Conservation (phyloP, 92 coral and sea anemone genomes). For the Palythoa caribaeorum region DNA sequence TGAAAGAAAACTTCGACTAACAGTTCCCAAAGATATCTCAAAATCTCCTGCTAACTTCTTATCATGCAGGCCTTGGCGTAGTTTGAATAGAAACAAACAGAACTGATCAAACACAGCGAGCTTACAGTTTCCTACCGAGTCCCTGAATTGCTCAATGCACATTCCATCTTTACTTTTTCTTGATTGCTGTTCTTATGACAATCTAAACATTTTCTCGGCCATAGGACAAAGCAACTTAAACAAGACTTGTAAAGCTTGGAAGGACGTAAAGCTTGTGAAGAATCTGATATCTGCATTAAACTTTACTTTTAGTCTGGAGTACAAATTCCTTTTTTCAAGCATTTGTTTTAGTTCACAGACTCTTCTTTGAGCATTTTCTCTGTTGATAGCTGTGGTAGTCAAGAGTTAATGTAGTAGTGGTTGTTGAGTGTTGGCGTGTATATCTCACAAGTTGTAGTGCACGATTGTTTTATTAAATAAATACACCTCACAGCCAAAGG, state of each 20-base stretch:
- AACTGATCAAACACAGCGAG: conserved; percentile 5
- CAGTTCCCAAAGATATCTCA: not conserved
- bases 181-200: not conserved
- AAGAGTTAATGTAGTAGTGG: no score
- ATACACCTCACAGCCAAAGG: no score
- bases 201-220: conserved; percentile 1
- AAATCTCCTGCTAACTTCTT: conserved; percentile 15
- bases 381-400: not conserved
- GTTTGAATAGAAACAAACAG: conserved; percentile 3
- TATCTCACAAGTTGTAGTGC: no score
- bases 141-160: not conserved
- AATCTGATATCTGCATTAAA: not conserved
- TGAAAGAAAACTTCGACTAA: not conserved
- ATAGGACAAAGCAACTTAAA: not conserved
- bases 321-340: not conserved
- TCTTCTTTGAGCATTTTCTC: not conserved
- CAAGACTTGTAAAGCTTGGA: not conserved
- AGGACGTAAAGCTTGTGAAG: not conserved
- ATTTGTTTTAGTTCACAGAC: not conserved
- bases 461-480: no score
- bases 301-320: not conserved
- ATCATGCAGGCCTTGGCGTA: not conserved
- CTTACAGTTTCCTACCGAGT: not conserved
- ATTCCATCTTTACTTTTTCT: not conserved
- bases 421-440: no score